These are phyloP conservation scores for Phenganax subtilis DNA, from an alignment of 92 coral and sea anemone species.

Conservation along the genomic window DNA sequence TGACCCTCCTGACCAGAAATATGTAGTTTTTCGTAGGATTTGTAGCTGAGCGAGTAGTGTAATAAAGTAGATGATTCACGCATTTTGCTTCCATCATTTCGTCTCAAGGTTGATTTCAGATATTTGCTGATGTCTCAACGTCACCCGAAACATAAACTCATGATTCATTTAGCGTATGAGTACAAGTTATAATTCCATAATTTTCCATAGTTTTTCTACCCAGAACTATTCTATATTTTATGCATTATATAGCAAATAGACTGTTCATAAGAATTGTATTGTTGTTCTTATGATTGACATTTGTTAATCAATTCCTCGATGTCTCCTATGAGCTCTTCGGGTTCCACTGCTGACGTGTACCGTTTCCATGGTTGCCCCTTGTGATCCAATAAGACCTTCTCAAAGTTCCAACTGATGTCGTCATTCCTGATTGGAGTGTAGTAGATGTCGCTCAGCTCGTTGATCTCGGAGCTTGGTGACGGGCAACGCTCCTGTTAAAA, in stretches of 20 bases:
- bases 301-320: slow-evolving; percentile 53
- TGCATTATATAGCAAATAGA: too few relatives aligned
- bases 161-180: neutral
- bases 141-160: neutral
- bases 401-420: slow-evolving; percentile 94
- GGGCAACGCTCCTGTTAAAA: slow-evolving; percentile 63
- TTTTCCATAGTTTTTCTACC: too few relatives aligned
- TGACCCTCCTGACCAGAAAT: neutral
- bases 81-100: neutral
- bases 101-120: neutral
- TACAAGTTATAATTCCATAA: neutral
- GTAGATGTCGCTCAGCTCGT: slow-evolving; percentile 52
- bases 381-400: slow-evolving; percentile 78
- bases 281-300: slow-evolving; percentile 40
- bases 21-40: neutral
- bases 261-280: neutral
- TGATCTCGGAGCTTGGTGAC: slow-evolving; percentile 65
- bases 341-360: slow-evolving; percentile 71
- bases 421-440: slow-evolving; percentile 77
- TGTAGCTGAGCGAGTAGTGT: neutral
- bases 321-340: slow-evolving; percentile 64
- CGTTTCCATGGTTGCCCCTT: slow-evolving; percentile 82
- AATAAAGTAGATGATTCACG: neutral
- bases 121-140: neutral
- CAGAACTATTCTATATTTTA: too few relatives aligned